Evolutionary conservation across 2,113 vertebrate species (phyloP), one percentile per base, ranked within the genome.

Genomic region (Pygoscelis adeliae): DNA sequence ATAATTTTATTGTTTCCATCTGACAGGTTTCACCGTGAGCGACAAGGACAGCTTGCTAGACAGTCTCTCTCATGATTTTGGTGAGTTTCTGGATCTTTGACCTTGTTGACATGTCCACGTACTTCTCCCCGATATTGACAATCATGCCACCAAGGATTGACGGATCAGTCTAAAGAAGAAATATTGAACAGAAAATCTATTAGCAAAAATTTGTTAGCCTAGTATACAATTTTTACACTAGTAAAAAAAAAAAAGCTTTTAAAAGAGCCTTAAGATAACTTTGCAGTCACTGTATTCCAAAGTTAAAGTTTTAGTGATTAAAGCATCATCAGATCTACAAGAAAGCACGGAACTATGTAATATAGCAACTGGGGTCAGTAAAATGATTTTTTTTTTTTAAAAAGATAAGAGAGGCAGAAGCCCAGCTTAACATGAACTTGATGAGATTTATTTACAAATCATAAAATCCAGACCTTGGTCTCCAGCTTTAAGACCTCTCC

Each of bases 121-220:
- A 99, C 83, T 99, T 99, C 96, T 99, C 99, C 46, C 99, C 99
- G 30, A 99, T 99, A 22, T 99, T 99, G 98, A 99, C 99, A 52
- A 99, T 98, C 99, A 99, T 99, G 71, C 99, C 99, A 30, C 99
- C 99, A 78, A 99, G 98, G 96, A 99, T 99, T 0, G 99, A 96
- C 0, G 99, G 95, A 76, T 99, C 99, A 19, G 96, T 98, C 99
- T 99, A 52, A 96, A 65, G 72, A 87, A 59, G 44, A 72, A 96
- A 77, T 18, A 80, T 14, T 9, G 23, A 67, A 72, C n/a, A 94
- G 15, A 32, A 86, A 47, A 4, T 58, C 4, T 0, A 38, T 85
- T 17, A 56, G 49, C 20, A 87, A 22, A 53, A 34, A 50, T 14
- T 18, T 69, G 20, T 52, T 29, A 84, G 7, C 40, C 27, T 2